Conservation (phyloP, 2,113 vertebrate genomes). For the Merops nubicus region DNA sequence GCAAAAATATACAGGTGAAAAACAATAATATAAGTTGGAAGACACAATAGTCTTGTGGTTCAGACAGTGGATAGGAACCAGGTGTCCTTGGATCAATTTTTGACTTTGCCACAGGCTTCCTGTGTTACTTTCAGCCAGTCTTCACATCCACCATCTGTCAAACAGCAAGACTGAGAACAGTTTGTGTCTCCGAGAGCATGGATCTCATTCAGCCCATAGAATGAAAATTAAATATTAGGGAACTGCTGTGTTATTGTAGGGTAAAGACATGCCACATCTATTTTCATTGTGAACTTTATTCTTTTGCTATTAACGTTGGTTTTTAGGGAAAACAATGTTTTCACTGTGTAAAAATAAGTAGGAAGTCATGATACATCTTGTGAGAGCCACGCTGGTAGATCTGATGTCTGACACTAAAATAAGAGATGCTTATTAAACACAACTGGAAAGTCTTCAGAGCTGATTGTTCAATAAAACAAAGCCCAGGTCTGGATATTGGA, state of each 20-base stretch:
- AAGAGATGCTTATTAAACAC: not conserved
- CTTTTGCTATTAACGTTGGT: not conserved
- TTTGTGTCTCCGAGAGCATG: not conserved
- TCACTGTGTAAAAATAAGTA: not conserved
- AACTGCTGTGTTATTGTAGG: not conserved
- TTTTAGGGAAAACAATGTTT: not conserved
- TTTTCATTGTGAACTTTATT: conserved; percentile 3
- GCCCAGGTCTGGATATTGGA: not conserved
- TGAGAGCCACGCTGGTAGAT: not conserved
- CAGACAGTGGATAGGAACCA: not conserved
- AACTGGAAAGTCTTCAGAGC: not conserved
- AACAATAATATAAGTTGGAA: not conserved
- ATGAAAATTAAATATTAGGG: conserved; percentile 22
- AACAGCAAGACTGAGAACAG: not conserved
- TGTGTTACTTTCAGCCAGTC: not conserved
- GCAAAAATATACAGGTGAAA: not conserved
- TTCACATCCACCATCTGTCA: not conserved
- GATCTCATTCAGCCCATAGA: conserved; percentile 5
- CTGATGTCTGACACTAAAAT: not conserved
- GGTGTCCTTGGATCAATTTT: not conserved
- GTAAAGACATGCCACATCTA: not conserved
- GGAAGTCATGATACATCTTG: accelerated
- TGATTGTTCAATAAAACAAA: not conserved
- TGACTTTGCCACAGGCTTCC: conserved; percentile 16
- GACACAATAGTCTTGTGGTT: not conserved